phyloP scores from a whole-genome alignment of 2,888 invertebrate species.

The Hydroisotoma schaefferi region DNA sequence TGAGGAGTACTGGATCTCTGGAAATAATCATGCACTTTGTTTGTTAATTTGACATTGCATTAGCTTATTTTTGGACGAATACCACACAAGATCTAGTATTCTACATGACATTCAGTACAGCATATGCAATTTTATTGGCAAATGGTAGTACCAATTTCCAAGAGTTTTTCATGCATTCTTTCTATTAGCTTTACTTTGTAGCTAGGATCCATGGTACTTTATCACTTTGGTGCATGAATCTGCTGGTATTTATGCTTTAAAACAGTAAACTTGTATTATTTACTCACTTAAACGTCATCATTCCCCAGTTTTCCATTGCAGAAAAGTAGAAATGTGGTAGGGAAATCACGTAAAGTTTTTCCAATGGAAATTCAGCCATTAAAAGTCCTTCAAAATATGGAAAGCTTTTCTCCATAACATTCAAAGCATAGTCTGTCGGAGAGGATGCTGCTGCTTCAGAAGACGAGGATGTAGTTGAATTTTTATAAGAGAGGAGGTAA shows the following conservation, averaged over 20 bases:
- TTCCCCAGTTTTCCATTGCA: conserved; percentile 44
- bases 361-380: conserved; percentile 15
- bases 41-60: no score
- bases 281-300: conserved; percentile 38
- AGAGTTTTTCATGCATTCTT: no score
- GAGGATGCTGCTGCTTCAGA: neutral
- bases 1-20: conserved; percentile 34
- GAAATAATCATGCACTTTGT: no score
- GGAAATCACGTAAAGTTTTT: conserved; percentile 32
- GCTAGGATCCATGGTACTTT: no score
- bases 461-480: neutral
- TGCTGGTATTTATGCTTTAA: no score
- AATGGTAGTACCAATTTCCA: no score
- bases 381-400: conserved; percentile 10
- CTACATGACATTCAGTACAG: no score
- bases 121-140: no score
- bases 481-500: conserved; percentile 7
- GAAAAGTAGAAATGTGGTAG: conserved; percentile 40
- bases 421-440: conserved; percentile 4
- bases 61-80: no score
- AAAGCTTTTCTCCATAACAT: conserved; percentile 7
- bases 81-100: no score
- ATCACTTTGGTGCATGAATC: no score
- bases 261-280: conserved; percentile 8
- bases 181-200: no score